Evolutionary conservation across 1,140 invertebrate species (phyloP), one percentile per base, ranked within the genome.

Genomic region (Neodiprion pinetum): DNA sequence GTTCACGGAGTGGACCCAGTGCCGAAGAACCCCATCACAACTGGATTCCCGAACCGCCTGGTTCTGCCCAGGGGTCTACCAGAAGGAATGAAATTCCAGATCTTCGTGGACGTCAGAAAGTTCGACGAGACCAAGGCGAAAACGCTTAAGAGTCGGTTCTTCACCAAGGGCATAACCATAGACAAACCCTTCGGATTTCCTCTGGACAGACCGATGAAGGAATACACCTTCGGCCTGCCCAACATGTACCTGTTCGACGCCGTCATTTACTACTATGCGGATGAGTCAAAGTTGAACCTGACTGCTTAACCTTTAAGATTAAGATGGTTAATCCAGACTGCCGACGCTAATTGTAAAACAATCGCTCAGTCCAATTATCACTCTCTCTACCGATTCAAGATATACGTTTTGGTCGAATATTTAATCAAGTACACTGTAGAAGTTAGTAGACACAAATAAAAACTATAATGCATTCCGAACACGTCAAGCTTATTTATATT

Each of bases 161-260:
- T 61, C 72, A 1, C 69, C 70, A 1, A 73, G 70, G 90, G 91
- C 79, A 80, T 40, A 40, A 40, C 28, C 28, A 40, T 5, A 2
- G 28, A 85, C 71, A 84, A 90, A 70, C 88, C 91, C 65, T 90
- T 93, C 79, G 92, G 92, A 12, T 94, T 90, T 88, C 93, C 93
- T 28, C 91, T 94, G 79, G 93, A 94, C 81, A 90, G 93, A 72
- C 90, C 90, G 23, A 88, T 92, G 72, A 82, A 89, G 72, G 88
- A 88, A 67, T 82, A 86, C 75, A 89, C 88, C 83, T 92, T 91
- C 86, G 84, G 90, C 75, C 90, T 92, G 71, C 89, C 91, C 4
- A 94, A 94, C 84, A 91, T 93, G 84, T 92, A 89, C 86, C 91
- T 91, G 81, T 86, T 92, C 75, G 92, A 93, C 75, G 89, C 94